Evolutionary conservation across 2,113 vertebrate genomes (phyloP), one percentile per base, ranked within the genome.

Genomic region (Macrotus californicus): DNA sequence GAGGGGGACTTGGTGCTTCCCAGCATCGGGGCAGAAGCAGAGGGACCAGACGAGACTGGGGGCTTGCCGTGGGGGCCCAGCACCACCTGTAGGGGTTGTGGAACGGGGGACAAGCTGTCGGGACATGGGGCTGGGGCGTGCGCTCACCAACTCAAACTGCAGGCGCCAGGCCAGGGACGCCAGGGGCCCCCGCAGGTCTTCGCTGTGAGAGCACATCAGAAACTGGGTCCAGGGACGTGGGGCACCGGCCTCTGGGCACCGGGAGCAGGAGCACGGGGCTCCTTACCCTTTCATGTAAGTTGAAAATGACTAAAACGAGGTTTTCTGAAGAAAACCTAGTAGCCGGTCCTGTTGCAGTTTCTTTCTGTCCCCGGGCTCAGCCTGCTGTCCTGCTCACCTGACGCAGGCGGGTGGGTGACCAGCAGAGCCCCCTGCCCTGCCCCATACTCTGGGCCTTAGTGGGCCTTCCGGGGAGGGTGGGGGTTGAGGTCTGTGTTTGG

Each of bases 401-500:
- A 11, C 22, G 0, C 41, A 18, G 73, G 15, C 3, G 7, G 7
- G 29, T 7, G 43, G 46, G 5, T 2, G 34, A 11, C 48, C 76
- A 7, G 34, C 48, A 24, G 48, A 0, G 48, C 9, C 18, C 75
- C 26, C 7, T 1, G 11, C 36, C 67, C 41, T n/a, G n/a, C n/a
- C 24, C 1, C 31, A 2, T 41, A 14, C 26, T n/a, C 16, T n/a
- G 34, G 52, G 26, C 41, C 31, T 15, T 7, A 15, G 1, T 39
- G 89, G 36, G 19, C 52, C 36, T 41, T 14, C 5, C 13, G 14
- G 39, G 24, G 18, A n/a, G n/a, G n/a, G n/a, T n/a, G 9, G 7
- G 0, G 9, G 34, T 6, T 1, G 9, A 0, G 4, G 31, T 48
- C 72, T 24, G 34, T 69, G 7, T 24, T 29, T 7, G 7, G n/a